phyloP scores from a whole-genome alignment of 2,888 invertebrate species.

The Theristus sp. region DNA sequence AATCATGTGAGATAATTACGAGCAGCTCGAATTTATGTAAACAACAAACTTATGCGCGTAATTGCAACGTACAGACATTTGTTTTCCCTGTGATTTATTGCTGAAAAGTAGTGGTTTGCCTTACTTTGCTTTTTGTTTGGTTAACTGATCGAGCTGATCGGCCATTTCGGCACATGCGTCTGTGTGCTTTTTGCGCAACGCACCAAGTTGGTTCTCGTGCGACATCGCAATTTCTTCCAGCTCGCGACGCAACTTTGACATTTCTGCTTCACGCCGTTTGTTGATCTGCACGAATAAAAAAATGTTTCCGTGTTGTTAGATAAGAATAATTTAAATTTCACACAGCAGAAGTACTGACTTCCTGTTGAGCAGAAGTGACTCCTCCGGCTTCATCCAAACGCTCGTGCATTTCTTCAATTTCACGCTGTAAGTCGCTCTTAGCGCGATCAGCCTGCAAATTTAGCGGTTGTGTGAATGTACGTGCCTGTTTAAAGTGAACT shows the following conservation, averaged over 20 bases:
- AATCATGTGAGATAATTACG: too few species aligned
- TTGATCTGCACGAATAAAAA: conserved; percentile 48
- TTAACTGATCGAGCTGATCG: conserved; percentile 97
- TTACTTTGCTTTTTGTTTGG: conserved; percentile 95
- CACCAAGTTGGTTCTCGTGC: conserved; percentile 85
- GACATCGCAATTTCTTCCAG: conserved; percentile 95
- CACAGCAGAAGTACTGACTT: conserved; percentile 13
- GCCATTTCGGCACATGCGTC: conserved; percentile 98
- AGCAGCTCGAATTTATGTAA: too few species aligned
- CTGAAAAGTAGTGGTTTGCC: too few species aligned
- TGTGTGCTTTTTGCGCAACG: conserved; percentile 97
- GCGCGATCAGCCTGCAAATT: conserved; percentile 65
- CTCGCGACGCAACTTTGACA: conserved; percentile 89
- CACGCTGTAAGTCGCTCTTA: conserved; percentile 83
- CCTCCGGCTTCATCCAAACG: conserved; percentile 96
- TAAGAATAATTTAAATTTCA: background rate
- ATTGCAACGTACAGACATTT: background rate
- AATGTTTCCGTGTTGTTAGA: background rate
- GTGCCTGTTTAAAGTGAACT: background rate
- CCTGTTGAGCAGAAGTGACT: conserved; percentile 71
- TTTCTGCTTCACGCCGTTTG: conserved; percentile 97
- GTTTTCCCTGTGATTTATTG: too few species aligned
- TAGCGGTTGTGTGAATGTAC: background rate
- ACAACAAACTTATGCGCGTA: background rate
- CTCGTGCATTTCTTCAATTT: conserved; percentile 87